Percentiles rank a stretch among this genome's conserved stretches.
Evolutionary conservation across 2,797 vertebrate genomes (phyloP).

Genomic region (Diplodus sargus): DNA sequence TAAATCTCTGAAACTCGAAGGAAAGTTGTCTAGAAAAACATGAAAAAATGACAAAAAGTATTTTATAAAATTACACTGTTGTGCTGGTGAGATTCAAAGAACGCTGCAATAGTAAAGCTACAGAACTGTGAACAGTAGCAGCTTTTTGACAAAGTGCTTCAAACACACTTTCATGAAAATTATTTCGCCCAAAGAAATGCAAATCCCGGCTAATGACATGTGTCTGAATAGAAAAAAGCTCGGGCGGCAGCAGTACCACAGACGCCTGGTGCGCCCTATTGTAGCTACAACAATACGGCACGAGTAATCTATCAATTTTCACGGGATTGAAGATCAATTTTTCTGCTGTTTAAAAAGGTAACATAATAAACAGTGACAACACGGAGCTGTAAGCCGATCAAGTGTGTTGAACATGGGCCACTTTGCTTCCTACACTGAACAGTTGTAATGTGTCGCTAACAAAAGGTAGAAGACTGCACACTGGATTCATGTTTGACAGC

Average conservation of each 20-base stretch:
- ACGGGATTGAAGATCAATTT: constrained; percentile 69
- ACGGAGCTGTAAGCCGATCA: constrained; percentile 50
- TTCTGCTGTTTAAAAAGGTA: constrained; percentile 68
- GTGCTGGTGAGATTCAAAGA: constrained; percentile 54
- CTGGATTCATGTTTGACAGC: constrained; percentile 60
- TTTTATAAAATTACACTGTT: constrained; percentile 40
- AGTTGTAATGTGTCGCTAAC: constrained; percentile 48
- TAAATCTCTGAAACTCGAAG: constrained; percentile 16
- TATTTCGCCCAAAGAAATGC: constrained; percentile 82
- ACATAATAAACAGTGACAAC: constrained; percentile 70
- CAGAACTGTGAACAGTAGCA: constrained; percentile 56
- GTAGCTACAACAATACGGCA: constrained; percentile 72
- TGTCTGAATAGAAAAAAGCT: constrained; percentile 77
- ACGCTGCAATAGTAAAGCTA: constrained; percentile 31
- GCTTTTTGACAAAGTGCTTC: constrained; percentile 67
- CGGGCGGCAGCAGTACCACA: constrained; percentile 68
- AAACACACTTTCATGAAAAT: constrained; percentile 76
- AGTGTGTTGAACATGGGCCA: constrained; percentile 16
- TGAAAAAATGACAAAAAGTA: constrained; percentile 37
- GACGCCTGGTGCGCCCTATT: constrained; percentile 77
- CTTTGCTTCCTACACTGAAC: constrained; percentile 51
- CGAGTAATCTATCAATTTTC: constrained; percentile 75
- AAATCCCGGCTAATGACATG: constrained; percentile 81
- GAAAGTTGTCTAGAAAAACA: constrained; percentile 31
- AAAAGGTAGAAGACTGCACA: constrained; percentile 49